A percentile compares a stretch with the other conserved stretches of the same genome.
phyloP scores from a whole-genome alignment of 2,113 vertebrate genomes.

The Gadus chalcogrammus region DNA sequence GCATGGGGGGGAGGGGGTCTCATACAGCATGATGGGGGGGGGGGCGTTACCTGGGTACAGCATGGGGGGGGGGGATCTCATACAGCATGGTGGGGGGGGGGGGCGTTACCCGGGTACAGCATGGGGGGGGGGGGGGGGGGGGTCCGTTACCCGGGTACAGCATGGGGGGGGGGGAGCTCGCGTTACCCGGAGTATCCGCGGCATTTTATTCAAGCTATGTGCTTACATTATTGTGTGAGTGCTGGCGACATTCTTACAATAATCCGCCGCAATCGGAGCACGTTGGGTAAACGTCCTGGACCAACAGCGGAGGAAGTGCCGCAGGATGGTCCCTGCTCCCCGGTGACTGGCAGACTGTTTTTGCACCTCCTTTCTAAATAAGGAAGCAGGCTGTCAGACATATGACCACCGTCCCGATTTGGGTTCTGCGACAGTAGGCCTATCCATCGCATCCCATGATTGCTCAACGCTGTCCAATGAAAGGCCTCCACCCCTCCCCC shows the following conservation, averaged over 20 bases:
- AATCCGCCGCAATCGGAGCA: constrained; percentile 55
- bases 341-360: constrained; percentile 77
- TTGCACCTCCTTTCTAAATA: constrained; percentile 92
- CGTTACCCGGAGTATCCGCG: constrained; percentile 6
- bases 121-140: no score
- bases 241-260: constrained; percentile 41
- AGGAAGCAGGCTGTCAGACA: constrained; percentile 77
- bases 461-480: constrained; percentile 73
- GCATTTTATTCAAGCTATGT: constrained; percentile 34
- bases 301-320: constrained; percentile 70
- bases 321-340: constrained; percentile 74
- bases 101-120: no score
- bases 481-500: constrained; percentile 40
- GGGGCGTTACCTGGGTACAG: no score
- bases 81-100: no score
- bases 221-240: constrained; percentile 32
- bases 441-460: constrained; percentile 74
- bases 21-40: no score
- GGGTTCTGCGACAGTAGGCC: constrained; percentile 67
- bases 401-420: constrained; percentile 76
- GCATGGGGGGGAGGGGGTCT: no score
- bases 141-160: no score
- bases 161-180: no score
- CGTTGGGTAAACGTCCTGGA: constrained; percentile 19
- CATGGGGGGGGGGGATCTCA: no score